Base-by-base conservation (phyloP, 2,797 vertebrate genomes). In the Manis crassicaudata region DNA sequence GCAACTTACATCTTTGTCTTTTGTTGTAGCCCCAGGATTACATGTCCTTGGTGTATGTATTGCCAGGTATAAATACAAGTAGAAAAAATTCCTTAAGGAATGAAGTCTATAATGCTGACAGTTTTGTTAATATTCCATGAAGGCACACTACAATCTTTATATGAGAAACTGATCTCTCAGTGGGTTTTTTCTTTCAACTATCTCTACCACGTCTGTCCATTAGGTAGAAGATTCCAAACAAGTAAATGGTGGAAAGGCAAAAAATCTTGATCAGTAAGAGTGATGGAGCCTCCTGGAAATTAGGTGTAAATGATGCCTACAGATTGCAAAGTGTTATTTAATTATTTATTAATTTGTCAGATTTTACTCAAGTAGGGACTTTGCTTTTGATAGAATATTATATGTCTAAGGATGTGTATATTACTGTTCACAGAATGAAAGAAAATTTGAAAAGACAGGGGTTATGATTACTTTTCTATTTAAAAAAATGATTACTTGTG, bases 381-480 rank as follows among this genome's bases (percentile, higher is more conserved):
- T 86, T 85, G 21, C 29, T 96, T 96, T 89, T 76, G 63, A 93
- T 62, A 23, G 11, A 70, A 76, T 32, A 68, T 72, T 82, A 72
- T 68, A 6, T 84, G 14, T 79, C 18, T 75, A 73, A 72, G 37
- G 70, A 23, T 93, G 29, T 89, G 9, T 82, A 84, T 82, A 40
- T 80, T 37, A 87, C 54, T 86, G 50, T 68, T 92, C 88, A 95
- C 10, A 86, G 56, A 77, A 88, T 73, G 56, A 9, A 85, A 90
- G 50, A 94, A 58, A 43, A 80, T 62, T n/a, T 56, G n/a, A 77
- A 96, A 95, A 86, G 90, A 43, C 29, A 94, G 90, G 81, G 46
- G 32, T 84, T 90, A 85, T 73, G n/a, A 85, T 89, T 90, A 87
- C 5, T 83, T 97, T 96, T 88, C n/a, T 93, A 70, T 65, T 95